A percentile compares a stretch with the other conserved stretches of the same genome.
These are phyloP conservation scores for Mus musculus DNA, from an alignment of 2,113 vertebrate genomes.

Conservation along the genomic window GRCm39 chr13:34608001-34608500, in stretches of 20 bases:
- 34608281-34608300: neutral
- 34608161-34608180: neutral
- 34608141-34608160: neutral
- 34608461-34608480: neutral
- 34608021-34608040: neutral
- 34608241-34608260: neutral
- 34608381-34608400: neutral
- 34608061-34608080: neutral
- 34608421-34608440: neutral
- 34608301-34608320: neutral
- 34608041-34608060: neutral
- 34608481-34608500: neutral
- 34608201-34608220: neutral
- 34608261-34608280: neutral
- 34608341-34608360: neutral
- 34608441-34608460: neutral
- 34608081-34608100: neutral
- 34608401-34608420: neutral
- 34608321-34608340: too few relatives aligned
- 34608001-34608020: neutral
- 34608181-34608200: too few relatives aligned
- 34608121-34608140: neutral
- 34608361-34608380: neutral
- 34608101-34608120: neutral
- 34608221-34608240: neutral